Percentiles rank a stretch among this genome's conserved stretches.
Conservation (phyloP, 2,797 vertebrate species). For the Hafferia zeledoni region DNA sequence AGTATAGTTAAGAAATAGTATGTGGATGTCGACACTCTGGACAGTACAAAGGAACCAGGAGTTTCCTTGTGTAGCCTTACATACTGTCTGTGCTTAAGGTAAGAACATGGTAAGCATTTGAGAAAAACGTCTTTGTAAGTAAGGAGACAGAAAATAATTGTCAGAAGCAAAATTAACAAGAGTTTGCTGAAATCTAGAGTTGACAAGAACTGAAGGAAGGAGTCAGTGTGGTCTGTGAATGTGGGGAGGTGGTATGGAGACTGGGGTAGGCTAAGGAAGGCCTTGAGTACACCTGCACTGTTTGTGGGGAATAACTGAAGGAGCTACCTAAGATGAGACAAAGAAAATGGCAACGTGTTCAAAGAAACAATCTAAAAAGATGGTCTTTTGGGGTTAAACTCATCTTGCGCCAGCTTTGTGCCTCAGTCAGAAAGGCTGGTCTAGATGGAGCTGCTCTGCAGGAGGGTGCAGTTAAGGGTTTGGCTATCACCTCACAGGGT, state of each 20-base stretch:
- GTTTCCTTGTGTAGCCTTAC: not conserved
- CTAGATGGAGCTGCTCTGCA: not conserved
- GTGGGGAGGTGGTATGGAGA: not conserved
- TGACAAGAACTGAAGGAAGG: not conserved
- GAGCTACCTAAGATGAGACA: not conserved
- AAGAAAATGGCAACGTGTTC: not conserved
- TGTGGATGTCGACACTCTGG: not conserved
- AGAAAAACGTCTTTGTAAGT: not conserved
- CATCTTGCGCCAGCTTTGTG: not conserved
- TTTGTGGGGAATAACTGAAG: not conserved
- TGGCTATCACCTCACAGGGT: not conserved
- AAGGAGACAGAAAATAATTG: not conserved
- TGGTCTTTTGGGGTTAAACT: not conserved
- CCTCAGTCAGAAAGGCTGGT: not conserved
- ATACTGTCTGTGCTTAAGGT: not conserved
- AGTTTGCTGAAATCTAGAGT: not conserved
- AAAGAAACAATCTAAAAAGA: not conserved
- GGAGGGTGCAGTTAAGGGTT: not conserved
- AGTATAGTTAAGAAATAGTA: not conserved
- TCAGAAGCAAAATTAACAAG: not conserved
- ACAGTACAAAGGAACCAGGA: not conserved
- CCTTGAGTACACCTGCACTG: accelerated
- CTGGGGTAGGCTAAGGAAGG: not conserved
- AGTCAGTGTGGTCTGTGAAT: not conserved
- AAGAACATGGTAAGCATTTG: not conserved